Evolutionary conservation across 2,113 vertebrate genomes (phyloP), one percentile per base, ranked within the genome.

Genomic region (mouse (Mus musculus)): DNA sequence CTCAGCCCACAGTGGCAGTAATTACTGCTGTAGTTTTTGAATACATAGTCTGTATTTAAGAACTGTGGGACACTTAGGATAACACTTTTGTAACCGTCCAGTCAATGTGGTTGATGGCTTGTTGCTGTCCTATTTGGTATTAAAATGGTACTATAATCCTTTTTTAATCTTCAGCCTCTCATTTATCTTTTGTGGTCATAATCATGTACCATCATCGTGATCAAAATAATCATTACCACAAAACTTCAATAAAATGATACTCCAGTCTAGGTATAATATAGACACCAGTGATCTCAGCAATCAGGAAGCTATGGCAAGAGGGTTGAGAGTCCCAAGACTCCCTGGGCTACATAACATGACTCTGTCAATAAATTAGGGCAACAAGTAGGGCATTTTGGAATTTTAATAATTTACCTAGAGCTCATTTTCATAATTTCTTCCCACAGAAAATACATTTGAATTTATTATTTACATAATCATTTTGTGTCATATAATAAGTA

Each of bases 201-300:
- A 59, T 69, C 22, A 42, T 5, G 49, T 63, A 76, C 42, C 30
- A 36, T 72, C 49, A 81, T 33, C 24, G 3, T 59, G 36, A 28
- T 52, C 30, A 84, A 96, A 91, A 84, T 85, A 91, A 89, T 75
- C 30, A 65, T 88, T 67, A 71, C 72, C 2, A 86, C 36, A 67
- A 89, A n/a, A 61, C 30, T 78, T 76, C 30, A 69, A 76, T 77
- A 65, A 67, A 39, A 46, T 52, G 16, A 52, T 94, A 88, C 71
- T 71, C n/a, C 30, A 54, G 65, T 88, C 65, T 87, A 22, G 42
- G 30, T 54, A 10, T 30, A 24, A 36, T 54, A 1, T 17, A 69
- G 30, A n/a, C 17, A n/a, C 12, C 11, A 52, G 84, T 22, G 22
- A 85, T 33, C 24, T 26, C 5, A 19, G 24, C 11, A 85, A 17